A percentile compares a stretch with the other conserved stretches of the same genome.
Evolutionary conservation across 2,113 vertebrate genomes (phyloP).

Genomic region (Edolisoma coerulescens): DNA sequence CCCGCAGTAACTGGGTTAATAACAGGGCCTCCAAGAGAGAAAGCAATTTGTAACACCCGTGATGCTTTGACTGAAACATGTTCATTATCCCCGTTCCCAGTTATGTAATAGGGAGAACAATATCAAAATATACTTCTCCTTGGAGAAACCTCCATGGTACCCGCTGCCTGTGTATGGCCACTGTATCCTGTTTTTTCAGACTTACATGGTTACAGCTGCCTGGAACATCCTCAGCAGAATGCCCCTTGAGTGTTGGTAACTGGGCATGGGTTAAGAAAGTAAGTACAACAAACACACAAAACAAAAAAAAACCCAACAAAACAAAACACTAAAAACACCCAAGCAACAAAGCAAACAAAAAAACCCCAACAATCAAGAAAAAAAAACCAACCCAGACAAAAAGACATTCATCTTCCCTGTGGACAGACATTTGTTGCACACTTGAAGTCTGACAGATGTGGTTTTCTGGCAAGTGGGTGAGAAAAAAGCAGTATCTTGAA

Average conservation of each 20-base stretch:
- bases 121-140: background rate
- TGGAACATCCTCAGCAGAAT: background rate
- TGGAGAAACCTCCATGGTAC: background rate
- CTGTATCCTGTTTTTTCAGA: background rate
- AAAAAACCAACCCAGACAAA: background rate
- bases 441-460: conserved; percentile 27
- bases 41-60: conserved; percentile 51
- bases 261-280: background rate
- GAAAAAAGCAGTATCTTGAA: background rate
- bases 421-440: background rate
- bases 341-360: background rate
- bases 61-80: conserved; percentile 14
- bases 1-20: conserved; percentile 56
- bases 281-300: background rate
- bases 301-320: background rate
- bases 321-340: accelerated
- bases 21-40: conserved; percentile 41
- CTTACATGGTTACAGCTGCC: background rate
- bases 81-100: background rate
- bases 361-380: accelerated
- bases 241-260: background rate
- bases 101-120: conserved; percentile 40
- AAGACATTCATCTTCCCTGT: background rate
- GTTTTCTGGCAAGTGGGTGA: conserved; percentile 26
- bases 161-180: background rate